These are phyloP conservation scores for Brachypalpus laphriformis DNA, from an alignment of 2,888 invertebrate species.

Conservation along the genomic window DNA sequence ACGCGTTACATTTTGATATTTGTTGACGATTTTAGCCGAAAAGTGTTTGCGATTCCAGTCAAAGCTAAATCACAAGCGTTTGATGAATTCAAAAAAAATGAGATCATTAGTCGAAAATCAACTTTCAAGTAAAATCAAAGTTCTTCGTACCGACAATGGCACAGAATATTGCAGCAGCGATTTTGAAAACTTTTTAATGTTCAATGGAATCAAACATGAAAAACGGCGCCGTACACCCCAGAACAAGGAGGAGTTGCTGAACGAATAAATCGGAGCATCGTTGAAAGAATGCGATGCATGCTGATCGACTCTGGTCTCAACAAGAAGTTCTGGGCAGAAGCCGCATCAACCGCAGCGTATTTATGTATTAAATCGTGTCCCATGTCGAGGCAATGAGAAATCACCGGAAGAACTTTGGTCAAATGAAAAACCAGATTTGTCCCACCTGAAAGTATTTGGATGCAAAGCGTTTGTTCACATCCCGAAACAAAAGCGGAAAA, in stretches of 20 bases:
- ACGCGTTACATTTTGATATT: conserved; percentile 38
- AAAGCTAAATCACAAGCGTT: conserved; percentile 37
- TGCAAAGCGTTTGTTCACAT: conserved; percentile 69
- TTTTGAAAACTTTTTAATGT: conserved; percentile 54
- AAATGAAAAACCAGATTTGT: conserved; percentile 52
- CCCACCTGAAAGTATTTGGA: conserved; percentile 66
- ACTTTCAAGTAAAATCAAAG: conserved; percentile 57
- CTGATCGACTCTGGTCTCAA: conserved; percentile 55
- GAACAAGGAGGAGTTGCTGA: conserved; percentile 59
- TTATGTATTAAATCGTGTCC: conserved; percentile 68
- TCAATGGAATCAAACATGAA: conserved; percentile 63
- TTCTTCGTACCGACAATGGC: conserved; percentile 68
- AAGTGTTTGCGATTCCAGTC: conserved; percentile 10
- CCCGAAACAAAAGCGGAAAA: conserved; percentile 45
- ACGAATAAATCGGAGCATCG: conserved; percentile 72
- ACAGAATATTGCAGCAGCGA: conserved; percentile 63
- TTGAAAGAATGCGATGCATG: conserved; percentile 74
- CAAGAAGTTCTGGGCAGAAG: conserved; percentile 62
- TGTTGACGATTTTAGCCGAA: conserved; percentile 34
- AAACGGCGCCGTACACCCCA: conserved; percentile 48
- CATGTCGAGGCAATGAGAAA: conserved; percentile 54
- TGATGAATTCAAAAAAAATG: conserved; percentile 62
- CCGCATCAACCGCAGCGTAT: conserved; percentile 65
- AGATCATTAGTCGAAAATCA: conserved; percentile 67
- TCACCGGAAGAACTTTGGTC: conserved; percentile 68